Percentiles rank a stretch among this genome's conserved stretches.
Conservation (phyloP, 2,113 vertebrate genomes). For the Strix aluco region DNA sequence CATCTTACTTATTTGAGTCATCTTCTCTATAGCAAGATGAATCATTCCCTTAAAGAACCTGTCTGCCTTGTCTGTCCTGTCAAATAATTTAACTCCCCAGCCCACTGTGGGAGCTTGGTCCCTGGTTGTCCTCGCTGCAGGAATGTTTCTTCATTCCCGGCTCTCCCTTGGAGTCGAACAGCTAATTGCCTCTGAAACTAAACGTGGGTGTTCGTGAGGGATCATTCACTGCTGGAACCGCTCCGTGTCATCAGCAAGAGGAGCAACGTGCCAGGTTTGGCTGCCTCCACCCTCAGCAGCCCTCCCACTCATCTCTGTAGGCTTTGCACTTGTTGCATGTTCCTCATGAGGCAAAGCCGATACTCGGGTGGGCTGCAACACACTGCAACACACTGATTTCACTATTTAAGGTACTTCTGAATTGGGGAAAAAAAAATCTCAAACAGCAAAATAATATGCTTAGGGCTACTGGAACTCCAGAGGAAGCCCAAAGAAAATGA, state of each 20-base stretch:
- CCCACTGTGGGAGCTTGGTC: neutral
- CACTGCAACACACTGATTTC: fast-evolving
- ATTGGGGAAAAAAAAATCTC: neutral
- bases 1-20: neutral
- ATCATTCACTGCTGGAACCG: neutral
- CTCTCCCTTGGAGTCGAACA: neutral
- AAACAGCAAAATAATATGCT: neutral
- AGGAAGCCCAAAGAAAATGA: neutral
- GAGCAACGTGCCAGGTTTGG: neutral
- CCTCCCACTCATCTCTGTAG: neutral
- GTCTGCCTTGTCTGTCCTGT: neutral
- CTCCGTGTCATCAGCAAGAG: neutral
- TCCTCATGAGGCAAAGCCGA: neutral
- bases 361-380: neutral
- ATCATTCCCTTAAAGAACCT: neutral
- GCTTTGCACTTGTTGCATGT: neutral
- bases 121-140: neutral
- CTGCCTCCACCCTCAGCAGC: neutral
- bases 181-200: neutral
- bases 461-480: neutral
- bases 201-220: fast-evolving
- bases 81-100: neutral
- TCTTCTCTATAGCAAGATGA: neutral
- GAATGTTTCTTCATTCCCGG: neutral
- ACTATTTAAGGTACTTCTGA: neutral